phyloP scores from a whole-genome alignment of 2,797 vertebrate species.

The Accipiter badius region DNA sequence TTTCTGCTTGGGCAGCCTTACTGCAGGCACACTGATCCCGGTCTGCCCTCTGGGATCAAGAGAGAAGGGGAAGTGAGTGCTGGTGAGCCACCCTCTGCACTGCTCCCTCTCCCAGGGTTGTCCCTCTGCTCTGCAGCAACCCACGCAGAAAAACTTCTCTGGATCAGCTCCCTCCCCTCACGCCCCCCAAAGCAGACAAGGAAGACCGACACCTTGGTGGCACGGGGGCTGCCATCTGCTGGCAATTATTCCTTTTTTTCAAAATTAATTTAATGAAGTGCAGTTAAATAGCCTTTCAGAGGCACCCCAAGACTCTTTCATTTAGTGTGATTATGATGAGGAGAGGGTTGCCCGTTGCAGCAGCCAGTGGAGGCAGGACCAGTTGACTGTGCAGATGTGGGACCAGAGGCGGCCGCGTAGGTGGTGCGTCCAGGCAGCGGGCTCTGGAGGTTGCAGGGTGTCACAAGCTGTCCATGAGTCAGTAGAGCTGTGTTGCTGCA shows the following conservation, averaged over 20 bases:
- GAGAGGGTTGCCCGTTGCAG: background rate
- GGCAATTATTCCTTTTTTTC: background rate
- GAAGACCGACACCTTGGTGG: background rate
- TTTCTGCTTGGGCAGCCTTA: background rate
- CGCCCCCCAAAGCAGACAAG: background rate
- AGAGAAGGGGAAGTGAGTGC: background rate
- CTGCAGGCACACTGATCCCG: background rate
- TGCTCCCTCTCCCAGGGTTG: background rate
- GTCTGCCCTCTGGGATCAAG: background rate
- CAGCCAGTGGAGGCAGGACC: background rate
- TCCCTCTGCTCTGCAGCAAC: background rate
- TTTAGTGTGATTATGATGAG: background rate
- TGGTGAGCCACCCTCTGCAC: background rate
- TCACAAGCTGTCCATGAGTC: background rate
- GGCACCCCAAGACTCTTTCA: background rate
- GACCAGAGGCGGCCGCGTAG: rapidly evolving
- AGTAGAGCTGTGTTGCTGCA: background rate
- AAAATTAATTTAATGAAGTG: background rate
- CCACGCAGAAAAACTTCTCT: background rate
- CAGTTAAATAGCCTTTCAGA: background rate
- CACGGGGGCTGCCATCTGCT: background rate
- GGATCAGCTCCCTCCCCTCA: background rate
- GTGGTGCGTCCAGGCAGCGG: rapidly evolving
- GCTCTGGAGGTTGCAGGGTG: background rate
- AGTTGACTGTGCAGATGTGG: rapidly evolving